Evolutionary conservation across 2,888 invertebrate genomes (phyloP), one percentile per base, ranked within the genome.

Genomic region (Subacronicta megacephala): DNA sequence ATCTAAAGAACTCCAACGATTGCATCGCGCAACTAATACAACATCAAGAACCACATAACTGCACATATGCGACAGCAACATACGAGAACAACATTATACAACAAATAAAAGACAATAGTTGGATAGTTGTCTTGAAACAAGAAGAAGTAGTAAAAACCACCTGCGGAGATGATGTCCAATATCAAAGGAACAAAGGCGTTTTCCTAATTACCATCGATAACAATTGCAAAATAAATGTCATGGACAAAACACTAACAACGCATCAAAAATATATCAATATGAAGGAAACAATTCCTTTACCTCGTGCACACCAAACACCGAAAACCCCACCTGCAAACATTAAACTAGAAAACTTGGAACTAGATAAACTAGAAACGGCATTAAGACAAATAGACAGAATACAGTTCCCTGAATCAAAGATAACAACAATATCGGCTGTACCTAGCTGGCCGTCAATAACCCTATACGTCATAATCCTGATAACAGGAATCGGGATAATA

Each of bases 91-190:
- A 62, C 17, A 57, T 77, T 0, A 54, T 77, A 0, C 67, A 65
- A 15, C 72, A 76, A 64, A 75, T 77, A 4, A 62, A 74, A 51
- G 66, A 75, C 7, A 72, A 77, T 18, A 77, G 64, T 16, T 79
- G 75, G 72, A 68, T 74, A 16, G 40, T 72, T 3, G 54, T 75
- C 1, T 26, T 68, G 15, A 74, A 75, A 36, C 56, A 73, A 3
- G 73, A 77, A 56, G 72, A 73, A 55, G 65, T 74, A 1, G 56
- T 72, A 1, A 77, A 75, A 61, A 68, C 67, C 3, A 71, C 26
- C 0, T 76, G 73, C 16, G 70, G 18, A 18, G 18, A 18, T 18
- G 26, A 75, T 13, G 47, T 74, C 0, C 69, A 75, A 44, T 72
- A 75, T 2, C 62, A 74, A 50, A 46, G 70, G 0, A 72, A 20